phyloP scores from a whole-genome alignment of 2,113 vertebrate species.

The Electrona antarctica region DNA sequence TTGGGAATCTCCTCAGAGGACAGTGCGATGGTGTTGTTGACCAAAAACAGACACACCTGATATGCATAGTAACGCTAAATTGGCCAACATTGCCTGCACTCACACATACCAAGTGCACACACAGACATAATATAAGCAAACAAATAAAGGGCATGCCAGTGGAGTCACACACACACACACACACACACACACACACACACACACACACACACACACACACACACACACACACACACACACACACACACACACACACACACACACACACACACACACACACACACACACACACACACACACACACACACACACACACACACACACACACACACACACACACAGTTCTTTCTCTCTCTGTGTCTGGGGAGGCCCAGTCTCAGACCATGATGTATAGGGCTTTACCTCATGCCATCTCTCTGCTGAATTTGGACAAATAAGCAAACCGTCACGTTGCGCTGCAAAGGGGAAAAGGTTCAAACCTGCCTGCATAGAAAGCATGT shows the following conservation, averaged over 20 bases:
- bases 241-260: background rate
- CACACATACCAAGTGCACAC: too few relatives aligned
- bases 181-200: too few relatives aligned
- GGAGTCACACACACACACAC: too few relatives aligned
- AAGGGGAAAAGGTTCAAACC: constrained; percentile 51
- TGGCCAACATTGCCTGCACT: too few relatives aligned
- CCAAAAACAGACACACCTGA: constrained; percentile 54
- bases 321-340: constrained; percentile 52
- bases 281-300: background rate
- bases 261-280: too few relatives aligned
- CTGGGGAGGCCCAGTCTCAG: constrained; percentile 73
- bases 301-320: background rate
- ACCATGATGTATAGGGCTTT: constrained; percentile 82
- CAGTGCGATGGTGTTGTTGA: background rate
- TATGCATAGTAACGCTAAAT: too few relatives aligned
- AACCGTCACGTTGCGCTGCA: constrained; percentile 71
- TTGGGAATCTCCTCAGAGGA: constrained; percentile 72
- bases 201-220: too few relatives aligned
- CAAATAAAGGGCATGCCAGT: too few relatives aligned
- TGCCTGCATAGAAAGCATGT: constrained; percentile 22
- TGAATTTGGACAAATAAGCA: constrained; percentile 83
- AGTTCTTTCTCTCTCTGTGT: constrained; percentile 43
- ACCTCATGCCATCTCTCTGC: constrained; percentile 66
- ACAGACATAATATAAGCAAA: background rate
- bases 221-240: too few relatives aligned